These are phyloP conservation scores for Guaruba guarouba DNA, from an alignment of 2,113 vertebrate species.

Conservation along the genomic window DNA sequence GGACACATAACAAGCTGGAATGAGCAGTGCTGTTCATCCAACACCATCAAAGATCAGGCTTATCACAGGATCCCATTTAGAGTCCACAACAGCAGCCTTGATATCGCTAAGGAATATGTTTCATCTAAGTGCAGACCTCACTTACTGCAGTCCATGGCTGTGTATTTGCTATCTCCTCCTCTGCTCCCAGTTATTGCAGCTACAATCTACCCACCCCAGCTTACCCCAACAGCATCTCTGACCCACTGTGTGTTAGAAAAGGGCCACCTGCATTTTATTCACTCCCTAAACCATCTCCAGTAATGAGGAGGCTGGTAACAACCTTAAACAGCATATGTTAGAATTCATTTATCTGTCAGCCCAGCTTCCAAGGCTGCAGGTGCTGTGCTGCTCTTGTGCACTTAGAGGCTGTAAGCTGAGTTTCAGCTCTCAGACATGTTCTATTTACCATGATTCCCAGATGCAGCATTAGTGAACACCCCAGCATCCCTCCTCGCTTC, in stretches of 20 bases:
- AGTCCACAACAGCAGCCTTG: conserved; percentile 26
- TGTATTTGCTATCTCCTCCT: not conserved
- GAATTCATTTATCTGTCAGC: conserved; percentile 17
- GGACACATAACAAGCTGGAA: conserved; percentile 49
- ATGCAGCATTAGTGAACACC: not conserved
- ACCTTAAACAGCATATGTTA: not conserved
- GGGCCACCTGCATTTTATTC: not conserved
- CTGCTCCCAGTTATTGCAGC: not conserved
- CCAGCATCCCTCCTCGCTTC: not conserved
- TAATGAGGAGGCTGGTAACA: not conserved
- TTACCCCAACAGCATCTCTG: not conserved
- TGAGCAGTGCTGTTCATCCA: conserved; percentile 52
- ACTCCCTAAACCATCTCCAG: not conserved
- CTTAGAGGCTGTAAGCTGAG: not conserved
- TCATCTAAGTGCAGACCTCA: conserved; percentile 15
- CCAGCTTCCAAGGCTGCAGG: not conserved
- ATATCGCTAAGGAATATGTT: not conserved
- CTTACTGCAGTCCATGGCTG: fast-evolving
- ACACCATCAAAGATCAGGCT: conserved; percentile 24
- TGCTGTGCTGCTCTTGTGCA: not conserved
- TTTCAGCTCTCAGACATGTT: conserved; percentile 30
- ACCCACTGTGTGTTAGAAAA: not conserved
- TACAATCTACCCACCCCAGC: not conserved
- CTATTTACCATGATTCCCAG: conserved; percentile 5
- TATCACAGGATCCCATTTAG: conserved; percentile 41